Evolutionary conservation across 2,888 invertebrate species (phyloP).

Genomic region (Eutolmus rufibarbis): DNA sequence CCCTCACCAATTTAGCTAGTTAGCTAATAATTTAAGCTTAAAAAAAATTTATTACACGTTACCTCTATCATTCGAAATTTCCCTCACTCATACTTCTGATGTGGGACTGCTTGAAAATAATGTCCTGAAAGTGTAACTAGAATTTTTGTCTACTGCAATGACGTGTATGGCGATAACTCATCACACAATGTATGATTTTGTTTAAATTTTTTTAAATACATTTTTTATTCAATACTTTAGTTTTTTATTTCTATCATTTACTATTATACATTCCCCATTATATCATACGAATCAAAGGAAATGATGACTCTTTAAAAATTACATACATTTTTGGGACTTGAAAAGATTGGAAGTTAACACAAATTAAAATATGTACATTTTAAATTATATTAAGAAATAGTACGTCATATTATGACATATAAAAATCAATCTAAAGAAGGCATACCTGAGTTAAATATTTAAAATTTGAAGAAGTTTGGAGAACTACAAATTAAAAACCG

Average conservation of each 20-base stretch:
- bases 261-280: neutral
- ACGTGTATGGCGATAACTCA: neutral
- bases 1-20: neutral
- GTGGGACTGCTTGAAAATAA: conserved; percentile 7
- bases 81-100: conserved; percentile 1
- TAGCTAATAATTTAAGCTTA: neutral
- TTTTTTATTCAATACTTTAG: neutral
- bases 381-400: neutral
- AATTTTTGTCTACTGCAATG: neutral
- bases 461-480: no score
- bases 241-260: neutral
- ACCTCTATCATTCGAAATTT: neutral
- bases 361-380: neutral
- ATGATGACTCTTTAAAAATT: neutral
- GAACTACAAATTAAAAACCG: no score
- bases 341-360: neutral
- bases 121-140: conserved; percentile 1
- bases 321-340: neutral
- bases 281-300: neutral
- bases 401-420: no score
- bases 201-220: neutral
- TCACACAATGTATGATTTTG: neutral
- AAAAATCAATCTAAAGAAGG: no score
- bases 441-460: no score
- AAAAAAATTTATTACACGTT: neutral